A percentile compares a stretch with the other conserved stretches of the same genome.
Evolutionary conservation across 2,113 vertebrate species (phyloP).

Genomic region (Channa argus): DNA sequence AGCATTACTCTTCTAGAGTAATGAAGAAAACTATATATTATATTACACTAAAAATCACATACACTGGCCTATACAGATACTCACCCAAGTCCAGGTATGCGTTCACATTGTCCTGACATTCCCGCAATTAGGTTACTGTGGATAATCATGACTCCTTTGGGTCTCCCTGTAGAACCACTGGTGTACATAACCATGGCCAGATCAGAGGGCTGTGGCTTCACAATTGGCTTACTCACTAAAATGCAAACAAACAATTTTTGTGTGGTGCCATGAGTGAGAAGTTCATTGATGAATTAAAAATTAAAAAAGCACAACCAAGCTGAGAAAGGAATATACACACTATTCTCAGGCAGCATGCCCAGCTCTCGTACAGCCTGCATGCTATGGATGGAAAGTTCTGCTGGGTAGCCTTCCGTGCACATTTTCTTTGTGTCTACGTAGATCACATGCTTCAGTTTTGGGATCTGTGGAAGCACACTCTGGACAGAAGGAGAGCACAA

Average conservation of each 20-base stretch:
- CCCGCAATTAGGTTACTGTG: conserved; percentile 96
- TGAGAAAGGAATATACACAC: conserved; percentile 80
- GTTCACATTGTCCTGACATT: conserved; percentile 96
- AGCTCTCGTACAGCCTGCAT: conserved; percentile 91
- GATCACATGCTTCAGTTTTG: conserved; percentile 90
- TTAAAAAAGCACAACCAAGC: not conserved
- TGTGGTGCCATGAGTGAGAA: not conserved
- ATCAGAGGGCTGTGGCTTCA: conserved; percentile 88
- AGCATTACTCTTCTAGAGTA: not conserved
- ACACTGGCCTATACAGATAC: conserved; percentile 43
- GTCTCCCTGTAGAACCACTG: conserved; percentile 94
- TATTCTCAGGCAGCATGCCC: conserved; percentile 90
- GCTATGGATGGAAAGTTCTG: conserved; percentile 88
- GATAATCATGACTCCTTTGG: conserved; percentile 97
- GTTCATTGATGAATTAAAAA: not conserved
- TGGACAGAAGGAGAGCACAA: conserved; percentile 65
- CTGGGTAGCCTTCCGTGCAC: conserved; percentile 87
- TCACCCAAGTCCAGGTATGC: conserved; percentile 96
- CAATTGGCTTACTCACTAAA: conserved; percentile 81
- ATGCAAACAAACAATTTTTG: conserved; percentile 41
- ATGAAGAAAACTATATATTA: not conserved
- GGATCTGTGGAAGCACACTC: conserved; percentile 85
- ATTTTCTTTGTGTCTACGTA: conserved; percentile 90
- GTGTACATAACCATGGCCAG: conserved; percentile 98
- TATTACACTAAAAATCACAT: not conserved